Percentiles rank a stretch among this genome's conserved stretches.
These are phyloP conservation scores for Clinocottus analis DNA, from an alignment of 2,113 vertebrate genomes.

Conservation along the genomic window DNA sequence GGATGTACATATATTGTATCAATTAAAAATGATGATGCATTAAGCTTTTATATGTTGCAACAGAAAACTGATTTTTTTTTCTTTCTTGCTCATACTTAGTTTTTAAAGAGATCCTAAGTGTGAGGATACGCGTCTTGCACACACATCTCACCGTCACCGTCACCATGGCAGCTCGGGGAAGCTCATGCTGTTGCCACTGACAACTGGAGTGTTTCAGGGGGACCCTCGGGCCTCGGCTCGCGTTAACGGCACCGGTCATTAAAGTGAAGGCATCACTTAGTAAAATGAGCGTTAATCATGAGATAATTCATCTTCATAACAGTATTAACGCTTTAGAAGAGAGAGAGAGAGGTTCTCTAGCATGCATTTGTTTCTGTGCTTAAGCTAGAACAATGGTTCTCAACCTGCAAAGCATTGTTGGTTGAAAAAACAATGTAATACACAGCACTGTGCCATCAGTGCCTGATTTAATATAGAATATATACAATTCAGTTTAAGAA, in stretches of 20 bases:
- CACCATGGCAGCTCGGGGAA: slow-evolving; percentile 57
- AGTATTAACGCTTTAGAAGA: neutral
- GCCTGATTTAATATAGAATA: too few species aligned
- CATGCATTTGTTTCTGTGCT: neutral
- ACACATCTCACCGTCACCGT: slow-evolving; percentile 43
- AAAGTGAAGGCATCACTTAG: slow-evolving; percentile 13
- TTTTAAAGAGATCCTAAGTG: too few species aligned
- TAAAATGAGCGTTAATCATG: slow-evolving; percentile 16
- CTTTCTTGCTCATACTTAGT: too few species aligned
- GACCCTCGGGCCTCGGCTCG: slow-evolving; percentile 24
- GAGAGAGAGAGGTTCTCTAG: too few species aligned
- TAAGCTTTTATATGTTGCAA: slow-evolving; percentile 77
- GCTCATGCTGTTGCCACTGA: slow-evolving; percentile 65
- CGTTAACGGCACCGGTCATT: slow-evolving; percentile 36
- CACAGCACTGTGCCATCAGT: too few species aligned
- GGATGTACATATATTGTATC: slow-evolving; percentile 93
- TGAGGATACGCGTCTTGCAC: slow-evolving; percentile 7
- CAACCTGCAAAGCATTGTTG: too few species aligned
- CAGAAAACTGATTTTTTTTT: slow-evolving; percentile 43
- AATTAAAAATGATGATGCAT: slow-evolving; percentile 87
- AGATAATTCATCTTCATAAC: slow-evolving; percentile 4
- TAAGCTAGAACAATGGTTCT: neutral
- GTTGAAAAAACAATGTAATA: too few species aligned
- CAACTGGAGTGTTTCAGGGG: slow-evolving; percentile 51
- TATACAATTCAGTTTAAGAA: too few species aligned